A percentile compares a stretch with the other conserved stretches of the same genome.
phyloP scores from a whole-genome alignment of 2,797 vertebrate species.

The Tachyglossus aculeatus region DNA sequence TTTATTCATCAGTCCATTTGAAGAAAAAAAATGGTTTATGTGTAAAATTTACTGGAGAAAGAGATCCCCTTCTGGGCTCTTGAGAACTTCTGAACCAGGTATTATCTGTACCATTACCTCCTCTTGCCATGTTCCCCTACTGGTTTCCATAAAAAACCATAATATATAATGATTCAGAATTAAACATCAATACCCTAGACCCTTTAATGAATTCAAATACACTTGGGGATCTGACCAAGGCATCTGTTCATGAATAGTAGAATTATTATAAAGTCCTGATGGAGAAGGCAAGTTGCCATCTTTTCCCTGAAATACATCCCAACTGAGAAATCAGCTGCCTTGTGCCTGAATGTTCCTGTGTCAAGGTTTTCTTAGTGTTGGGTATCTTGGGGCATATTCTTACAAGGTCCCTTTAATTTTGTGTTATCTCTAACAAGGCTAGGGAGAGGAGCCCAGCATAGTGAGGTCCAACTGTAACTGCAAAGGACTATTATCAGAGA shows the following conservation, averaged over 20 bases:
- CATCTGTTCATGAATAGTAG: constrained; percentile 84
- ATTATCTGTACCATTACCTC: constrained; percentile 52
- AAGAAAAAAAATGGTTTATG: neutral
- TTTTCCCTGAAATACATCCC: constrained; percentile 77
- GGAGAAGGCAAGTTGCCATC: constrained; percentile 77
- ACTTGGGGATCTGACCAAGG: constrained; percentile 80
- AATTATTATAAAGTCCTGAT: constrained; percentile 79
- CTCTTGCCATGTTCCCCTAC: constrained; percentile 58
- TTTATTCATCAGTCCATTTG: no score
- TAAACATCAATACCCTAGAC: constrained; percentile 78
- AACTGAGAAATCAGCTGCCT: constrained; percentile 79
- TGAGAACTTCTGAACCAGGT: constrained; percentile 50
- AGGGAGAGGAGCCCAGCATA: neutral
- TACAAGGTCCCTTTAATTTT: constrained; percentile 65
- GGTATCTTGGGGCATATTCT: constrained; percentile 56
- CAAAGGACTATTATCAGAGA: constrained; percentile 38
- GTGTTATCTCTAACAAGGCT: constrained; percentile 23
- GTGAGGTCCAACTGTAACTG: constrained; percentile 15
- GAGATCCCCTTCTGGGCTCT: constrained; percentile 29
- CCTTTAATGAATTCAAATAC: constrained; percentile 79
- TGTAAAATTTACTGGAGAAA: constrained; percentile 32
- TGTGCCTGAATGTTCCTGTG: constrained; percentile 69
- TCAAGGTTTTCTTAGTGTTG: constrained; percentile 59
- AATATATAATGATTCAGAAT: constrained; percentile 80
- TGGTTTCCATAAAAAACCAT: constrained; percentile 77